Evolutionary conservation across 2,113 vertebrate species (phyloP).

Genomic region (Hydropotes inermis): DNA sequence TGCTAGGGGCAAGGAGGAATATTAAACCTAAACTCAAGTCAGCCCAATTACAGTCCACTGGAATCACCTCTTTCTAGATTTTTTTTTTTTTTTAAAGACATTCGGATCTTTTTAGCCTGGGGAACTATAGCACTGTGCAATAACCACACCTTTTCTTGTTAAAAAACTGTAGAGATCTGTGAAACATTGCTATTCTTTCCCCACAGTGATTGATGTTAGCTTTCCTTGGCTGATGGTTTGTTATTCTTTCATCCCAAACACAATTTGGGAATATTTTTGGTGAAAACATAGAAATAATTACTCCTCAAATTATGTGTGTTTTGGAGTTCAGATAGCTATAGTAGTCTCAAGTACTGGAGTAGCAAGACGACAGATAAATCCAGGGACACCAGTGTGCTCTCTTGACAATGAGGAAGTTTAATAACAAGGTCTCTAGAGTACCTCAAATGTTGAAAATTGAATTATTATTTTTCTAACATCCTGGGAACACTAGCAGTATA

Average conservation of each 20-base stretch:
- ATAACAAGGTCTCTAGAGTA: background rate
- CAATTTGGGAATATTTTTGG: background rate
- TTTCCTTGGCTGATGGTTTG: slow-evolving; percentile 44
- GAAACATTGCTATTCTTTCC: slow-evolving; percentile 37
- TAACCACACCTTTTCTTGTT: slow-evolving; percentile 43
- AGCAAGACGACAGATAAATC: too few species aligned
- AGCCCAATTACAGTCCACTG: slow-evolving; percentile 9
- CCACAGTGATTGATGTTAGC: slow-evolving; percentile 39
- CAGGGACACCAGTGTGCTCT: background rate
- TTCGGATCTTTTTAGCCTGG: background rate
- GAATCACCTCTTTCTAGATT: background rate
- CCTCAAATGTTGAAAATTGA: background rate
- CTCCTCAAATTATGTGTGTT: background rate
- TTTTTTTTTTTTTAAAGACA: background rate
- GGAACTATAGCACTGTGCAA: slow-evolving; percentile 54
- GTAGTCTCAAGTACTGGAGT: background rate
- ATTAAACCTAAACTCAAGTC: slow-evolving; percentile 64
- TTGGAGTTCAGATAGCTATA: background rate
- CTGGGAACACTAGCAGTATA: background rate
- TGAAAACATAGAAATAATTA: background rate
- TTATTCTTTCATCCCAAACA: slow-evolving; percentile 39
- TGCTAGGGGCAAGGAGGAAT: background rate
- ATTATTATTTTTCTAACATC: background rate
- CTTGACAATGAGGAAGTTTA: background rate
- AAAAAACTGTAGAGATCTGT: slow-evolving; percentile 46